Base-by-base conservation (phyloP, 2,888 invertebrate genomes). In the Caenorhabditis doughertyi region DNA sequence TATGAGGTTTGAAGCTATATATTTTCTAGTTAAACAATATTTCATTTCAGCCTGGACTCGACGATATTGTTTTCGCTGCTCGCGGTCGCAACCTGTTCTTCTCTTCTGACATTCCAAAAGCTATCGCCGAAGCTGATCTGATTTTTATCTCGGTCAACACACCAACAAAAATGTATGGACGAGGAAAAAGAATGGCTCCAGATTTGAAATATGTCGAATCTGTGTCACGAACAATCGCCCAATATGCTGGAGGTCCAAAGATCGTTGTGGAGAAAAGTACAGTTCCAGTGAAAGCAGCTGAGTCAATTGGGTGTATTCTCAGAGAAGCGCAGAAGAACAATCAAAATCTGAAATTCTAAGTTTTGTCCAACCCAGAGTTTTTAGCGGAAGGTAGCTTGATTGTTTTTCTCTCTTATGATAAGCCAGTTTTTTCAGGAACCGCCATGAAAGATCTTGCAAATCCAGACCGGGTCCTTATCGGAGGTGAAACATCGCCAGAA, bases 111-210 rank as follows among this genome's bases (percentile, higher is more conserved):
- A 95, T 98, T 70, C 95, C 89, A 39, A 94, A 94, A 74, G 95
- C 96, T 8, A 96, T 99, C 77, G 94, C 94, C 84, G 96, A 97
- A 92, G 97, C 98, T 0, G 97, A 99, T 92, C 93, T 99, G 72
- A 98, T 99, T 89, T 99, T 99, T 92, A 98, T 99, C 88, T 98
- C 97, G 27, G 99, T 99, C 0, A 99, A 99, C 92, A 99, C 99
- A 11, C 99, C 99, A 3, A 99, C 99, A 7, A 99, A 99, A 93
- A 96, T 95, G 0, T 96, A 96, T 92, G 99, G 99, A 8, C 95
- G 97, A 1, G 88, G 88, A 65, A 87, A 84, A 95, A 98, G 98
- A 3, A 94, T 97, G 89, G 99, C 98, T 0, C 97, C 98, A 3
- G 98, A 99, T 93, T 93, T 99, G 56, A 97, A 97, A 92, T 98